Conservation (phyloP, 1,140 invertebrate genomes). For the Oppia nitens region DNA sequence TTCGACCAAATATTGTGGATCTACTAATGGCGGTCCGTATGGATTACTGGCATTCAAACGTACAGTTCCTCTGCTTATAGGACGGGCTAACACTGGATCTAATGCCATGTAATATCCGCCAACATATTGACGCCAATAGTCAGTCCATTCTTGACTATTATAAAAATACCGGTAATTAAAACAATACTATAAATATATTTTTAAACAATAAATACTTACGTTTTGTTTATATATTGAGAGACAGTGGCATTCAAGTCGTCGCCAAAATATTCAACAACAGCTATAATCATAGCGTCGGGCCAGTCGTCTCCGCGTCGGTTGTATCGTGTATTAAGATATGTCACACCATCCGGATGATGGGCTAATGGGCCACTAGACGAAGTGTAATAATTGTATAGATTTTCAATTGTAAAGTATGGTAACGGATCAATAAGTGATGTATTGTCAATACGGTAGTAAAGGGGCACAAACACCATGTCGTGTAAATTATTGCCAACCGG, state of each 20-base stretch:
- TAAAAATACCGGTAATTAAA: background rate
- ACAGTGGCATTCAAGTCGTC: conserved; percentile 7
- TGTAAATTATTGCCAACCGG: conserved; percentile 27
- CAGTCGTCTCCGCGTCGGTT: conserved; percentile 60
- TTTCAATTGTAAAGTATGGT: background rate
- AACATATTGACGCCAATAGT: conserved; percentile 1
- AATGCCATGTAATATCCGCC: conserved; percentile 2
- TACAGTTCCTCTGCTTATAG: conserved; percentile 50
- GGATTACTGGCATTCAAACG: conserved; percentile 59
- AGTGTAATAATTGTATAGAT: conserved; percentile 8
- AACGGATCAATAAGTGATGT: background rate
- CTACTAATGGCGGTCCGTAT: conserved; percentile 73
- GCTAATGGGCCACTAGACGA: conserved; percentile 47
- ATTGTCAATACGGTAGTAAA: conserved; percentile 7
- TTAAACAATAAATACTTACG: conserved; percentile 1
- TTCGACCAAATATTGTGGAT: conserved; percentile 71
- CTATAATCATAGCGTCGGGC: conserved; percentile 39
- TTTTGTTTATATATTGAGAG: conserved; percentile 4
- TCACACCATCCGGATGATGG: conserved; percentile 11
- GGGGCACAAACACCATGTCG: conserved; percentile 38
- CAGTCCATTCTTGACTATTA: background rate
- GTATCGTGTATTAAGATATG: conserved; percentile 45
- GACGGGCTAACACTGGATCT: conserved; percentile 45
- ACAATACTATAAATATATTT: background rate
- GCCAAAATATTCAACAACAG: conserved; percentile 31